These are phyloP conservation scores for Polypedilum vanderplanki DNA, from an alignment of 1,140 invertebrate genomes.

Conservation along the genomic window DNA sequence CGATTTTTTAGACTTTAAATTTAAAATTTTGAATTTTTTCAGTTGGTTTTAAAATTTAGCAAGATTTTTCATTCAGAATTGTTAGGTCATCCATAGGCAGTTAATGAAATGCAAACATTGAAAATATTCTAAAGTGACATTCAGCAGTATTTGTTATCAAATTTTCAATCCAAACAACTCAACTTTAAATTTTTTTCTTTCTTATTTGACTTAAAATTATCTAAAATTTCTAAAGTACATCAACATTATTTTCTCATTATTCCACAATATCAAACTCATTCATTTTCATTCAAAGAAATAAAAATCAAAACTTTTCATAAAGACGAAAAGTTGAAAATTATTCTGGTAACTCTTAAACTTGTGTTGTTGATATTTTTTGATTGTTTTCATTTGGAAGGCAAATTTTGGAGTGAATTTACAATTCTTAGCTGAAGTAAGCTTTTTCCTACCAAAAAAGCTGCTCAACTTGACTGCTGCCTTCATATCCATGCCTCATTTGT, in stretches of 20 bases:
- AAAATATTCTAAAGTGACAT: too few species aligned
- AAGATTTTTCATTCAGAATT: too few species aligned
- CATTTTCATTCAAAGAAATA: neutral
- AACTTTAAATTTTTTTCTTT: too few species aligned
- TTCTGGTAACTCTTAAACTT: neutral
- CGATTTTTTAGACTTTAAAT: neutral
- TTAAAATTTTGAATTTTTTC: neutral
- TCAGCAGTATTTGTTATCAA: too few species aligned
- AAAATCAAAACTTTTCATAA: conserved; percentile 19
- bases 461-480: neutral
- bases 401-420: neutral
- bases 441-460: conserved; percentile 20
- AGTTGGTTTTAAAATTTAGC: too few species aligned
- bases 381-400: neutral
- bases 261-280: neutral
- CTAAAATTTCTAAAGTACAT: too few species aligned
- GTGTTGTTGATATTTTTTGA: neutral
- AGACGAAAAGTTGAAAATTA: neutral
- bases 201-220: too few species aligned
- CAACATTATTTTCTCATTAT: neutral
- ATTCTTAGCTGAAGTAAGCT: conserved; percentile 23
- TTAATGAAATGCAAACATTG: too few species aligned
- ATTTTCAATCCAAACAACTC: too few species aligned
- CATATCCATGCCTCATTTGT: neutral
- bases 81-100: too few species aligned